Percentiles rank a stretch among this genome's conserved stretches.
phyloP scores from a whole-genome alignment of 2,797 vertebrate species.

The Knipowitschia caucasica region DNA sequence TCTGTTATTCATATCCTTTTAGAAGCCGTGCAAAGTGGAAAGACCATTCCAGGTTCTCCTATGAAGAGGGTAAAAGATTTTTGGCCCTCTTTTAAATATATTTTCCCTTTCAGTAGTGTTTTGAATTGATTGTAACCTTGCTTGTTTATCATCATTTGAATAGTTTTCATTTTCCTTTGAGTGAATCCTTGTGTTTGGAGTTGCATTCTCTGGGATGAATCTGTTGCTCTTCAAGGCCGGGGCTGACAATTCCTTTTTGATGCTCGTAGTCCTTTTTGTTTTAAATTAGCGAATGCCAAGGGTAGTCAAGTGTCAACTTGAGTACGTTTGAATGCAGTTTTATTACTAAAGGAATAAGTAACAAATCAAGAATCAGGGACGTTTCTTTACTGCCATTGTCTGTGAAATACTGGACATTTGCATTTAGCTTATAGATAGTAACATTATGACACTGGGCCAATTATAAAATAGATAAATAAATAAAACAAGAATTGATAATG shows the following conservation, averaged over 20 bases:
- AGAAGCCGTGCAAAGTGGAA: constrained; percentile 5
- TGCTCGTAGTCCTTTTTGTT: not conserved
- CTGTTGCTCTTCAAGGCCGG: not conserved
- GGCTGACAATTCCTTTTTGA: constrained; percentile 2
- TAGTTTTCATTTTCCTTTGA: constrained; percentile 10
- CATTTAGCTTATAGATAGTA: too few relatives aligned
- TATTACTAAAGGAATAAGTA: not conserved
- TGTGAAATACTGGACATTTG: too few relatives aligned
- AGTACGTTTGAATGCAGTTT: not conserved
- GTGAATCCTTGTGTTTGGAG: constrained; percentile 15
- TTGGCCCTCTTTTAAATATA: constrained; percentile 25
- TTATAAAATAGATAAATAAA: too few relatives aligned
- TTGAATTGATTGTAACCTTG: constrained; percentile 59
- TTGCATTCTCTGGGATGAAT: not conserved
- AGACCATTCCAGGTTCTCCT: constrained; percentile 31
- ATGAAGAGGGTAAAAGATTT: constrained; percentile 25
- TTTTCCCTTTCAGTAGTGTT: constrained; percentile 46
- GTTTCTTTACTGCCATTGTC: too few relatives aligned
- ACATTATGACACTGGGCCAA: too few relatives aligned
- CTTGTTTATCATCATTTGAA: constrained; percentile 25
- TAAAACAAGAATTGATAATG: too few relatives aligned
- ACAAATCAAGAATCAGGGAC: too few relatives aligned
- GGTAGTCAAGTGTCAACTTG: not conserved
- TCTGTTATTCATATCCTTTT: constrained; percentile 13
- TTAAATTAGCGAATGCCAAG: constrained; percentile 4